Conservation (phyloP, 2,113 vertebrate species). For the pig (Sus scrofa) region T2T-Sscrofa CM000814.6:116764501-116765000, state of each 20-base stretch:
- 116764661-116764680: neutral
- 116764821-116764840: neutral
- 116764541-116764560: slow-evolving; percentile 4
- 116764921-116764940: no score
- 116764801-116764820: neutral
- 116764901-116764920: no score
- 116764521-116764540: slow-evolving; percentile 7
- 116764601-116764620: neutral
- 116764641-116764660: slow-evolving; percentile 10
- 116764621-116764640: neutral
- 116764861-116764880: no score
- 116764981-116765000: neutral
- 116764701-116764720: neutral
- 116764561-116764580: neutral
- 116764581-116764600: neutral
- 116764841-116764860: neutral
- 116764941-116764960: neutral
- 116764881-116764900: no score
- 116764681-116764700: neutral
- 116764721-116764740: neutral
- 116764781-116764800: neutral
- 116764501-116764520: neutral
- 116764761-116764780: neutral
- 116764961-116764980: slow-evolving; percentile 42
- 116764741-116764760: neutral